Conservation (phyloP, 1,140 invertebrate species). For the Drosophila navojoa region DNA sequence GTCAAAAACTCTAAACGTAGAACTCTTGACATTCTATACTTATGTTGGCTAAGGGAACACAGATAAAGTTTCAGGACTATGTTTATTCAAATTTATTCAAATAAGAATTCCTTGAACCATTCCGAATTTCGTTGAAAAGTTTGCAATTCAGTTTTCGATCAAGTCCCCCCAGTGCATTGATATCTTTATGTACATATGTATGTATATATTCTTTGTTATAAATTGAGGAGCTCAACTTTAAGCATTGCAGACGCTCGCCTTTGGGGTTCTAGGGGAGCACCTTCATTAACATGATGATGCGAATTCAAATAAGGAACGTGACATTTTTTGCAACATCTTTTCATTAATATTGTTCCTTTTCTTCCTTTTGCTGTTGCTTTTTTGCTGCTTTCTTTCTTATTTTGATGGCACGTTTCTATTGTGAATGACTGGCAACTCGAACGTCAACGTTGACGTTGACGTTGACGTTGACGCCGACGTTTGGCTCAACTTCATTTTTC, state of each 20-base stretch:
- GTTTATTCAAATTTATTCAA: too few species aligned
- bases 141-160: neutral
- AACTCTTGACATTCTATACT: too few species aligned
- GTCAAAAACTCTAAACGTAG: too few species aligned
- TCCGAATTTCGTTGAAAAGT: too few species aligned
- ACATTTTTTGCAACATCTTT: conserved; percentile 53
- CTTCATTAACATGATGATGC: conserved; percentile 40
- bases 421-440: conserved; percentile 68
- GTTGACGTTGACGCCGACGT: conserved; percentile 37
- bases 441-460: conserved; percentile 4
- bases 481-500: conserved; percentile 73
- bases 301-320: conserved; percentile 45
- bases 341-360: conserved; percentile 48
- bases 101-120: too few species aligned
- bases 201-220: neutral
- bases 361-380: neutral
- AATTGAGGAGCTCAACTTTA: neutral
- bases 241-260: neutral
- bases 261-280: neutral
- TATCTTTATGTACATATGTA: too few species aligned
- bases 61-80: too few species aligned
- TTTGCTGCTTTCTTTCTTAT: neutral
- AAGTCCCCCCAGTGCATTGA: neutral
- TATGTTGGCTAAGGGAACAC: too few species aligned
- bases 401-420: conserved; percentile 36